A percentile compares a stretch with the other conserved stretches of the same genome.
phyloP scores from a whole-genome alignment of 2,888 invertebrate genomes.

The Scaptodrosophila latifasciaeformis region DNA sequence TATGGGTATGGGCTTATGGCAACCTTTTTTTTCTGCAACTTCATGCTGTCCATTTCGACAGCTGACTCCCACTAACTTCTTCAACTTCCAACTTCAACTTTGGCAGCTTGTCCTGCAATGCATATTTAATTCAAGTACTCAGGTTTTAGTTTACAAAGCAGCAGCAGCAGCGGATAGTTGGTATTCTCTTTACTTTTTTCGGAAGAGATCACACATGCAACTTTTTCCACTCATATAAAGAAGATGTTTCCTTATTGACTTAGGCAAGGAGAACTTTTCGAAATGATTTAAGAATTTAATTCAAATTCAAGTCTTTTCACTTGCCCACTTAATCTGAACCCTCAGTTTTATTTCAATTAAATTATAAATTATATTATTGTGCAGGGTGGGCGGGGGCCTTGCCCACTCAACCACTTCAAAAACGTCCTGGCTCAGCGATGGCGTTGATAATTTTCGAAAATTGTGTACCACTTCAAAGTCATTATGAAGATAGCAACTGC shows the following conservation, averaged over 20 bases:
- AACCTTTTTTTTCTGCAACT: slow-evolving; percentile 17
- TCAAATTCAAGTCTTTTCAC: slow-evolving; percentile 1
- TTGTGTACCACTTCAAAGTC: slow-evolving; percentile 59
- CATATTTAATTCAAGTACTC: slow-evolving; percentile 34
- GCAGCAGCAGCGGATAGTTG: slow-evolving; percentile 14
- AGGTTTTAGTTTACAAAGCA: slow-evolving; percentile 21
- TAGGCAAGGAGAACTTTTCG: background rate
- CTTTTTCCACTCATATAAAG: background rate
- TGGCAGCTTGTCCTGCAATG: slow-evolving; percentile 18
- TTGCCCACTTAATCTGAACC: background rate
- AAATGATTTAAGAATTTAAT: slow-evolving; percentile 8
- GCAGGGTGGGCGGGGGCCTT: background rate
- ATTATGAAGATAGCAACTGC: slow-evolving; percentile 62
- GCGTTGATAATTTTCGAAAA: slow-evolving; percentile 42
- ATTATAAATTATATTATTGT: slow-evolving; percentile 42
- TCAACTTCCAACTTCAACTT: slow-evolving; percentile 3
- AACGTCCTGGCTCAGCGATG: slow-evolving; percentile 2
- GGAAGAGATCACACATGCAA: no score
- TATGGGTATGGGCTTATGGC: background rate
- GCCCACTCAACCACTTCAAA: slow-evolving; percentile 13
- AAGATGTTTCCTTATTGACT: slow-evolving; percentile 1
- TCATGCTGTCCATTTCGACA: slow-evolving; percentile 12
- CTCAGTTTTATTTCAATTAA: slow-evolving; percentile 47
- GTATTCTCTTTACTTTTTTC: no score
- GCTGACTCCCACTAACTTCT: background rate